Evolutionary conservation across 1,140 invertebrate species (phyloP).

Genomic region (Sweltsa coloradensis): DNA sequence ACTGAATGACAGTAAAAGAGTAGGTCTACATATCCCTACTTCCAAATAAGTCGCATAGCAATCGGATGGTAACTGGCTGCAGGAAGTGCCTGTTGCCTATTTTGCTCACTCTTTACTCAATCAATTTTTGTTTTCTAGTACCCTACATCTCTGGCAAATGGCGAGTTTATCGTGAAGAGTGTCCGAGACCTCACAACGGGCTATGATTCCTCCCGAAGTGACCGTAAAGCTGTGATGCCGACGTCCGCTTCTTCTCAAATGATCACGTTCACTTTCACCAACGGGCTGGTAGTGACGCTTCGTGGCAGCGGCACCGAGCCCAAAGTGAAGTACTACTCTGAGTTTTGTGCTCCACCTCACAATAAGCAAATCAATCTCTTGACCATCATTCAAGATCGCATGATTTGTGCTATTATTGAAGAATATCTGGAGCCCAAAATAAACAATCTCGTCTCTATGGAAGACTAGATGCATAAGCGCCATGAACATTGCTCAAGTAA

Average conservation of each 20-base stretch:
- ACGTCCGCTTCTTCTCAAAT: conserved; percentile 68
- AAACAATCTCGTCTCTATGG: too few species aligned
- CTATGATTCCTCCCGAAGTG: conserved; percentile 61
- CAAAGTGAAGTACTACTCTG: conserved; percentile 96
- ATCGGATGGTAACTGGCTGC: too few species aligned
- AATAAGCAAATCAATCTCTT: conserved; percentile 51
- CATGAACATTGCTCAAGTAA: too few species aligned
- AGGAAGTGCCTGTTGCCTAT: too few species aligned
- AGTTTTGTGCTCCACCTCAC: conserved; percentile 60
- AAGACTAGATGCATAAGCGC: too few species aligned
- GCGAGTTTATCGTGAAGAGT: conserved; percentile 55
- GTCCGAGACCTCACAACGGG: conserved; percentile 85
- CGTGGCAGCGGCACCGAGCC: conserved; percentile 98
- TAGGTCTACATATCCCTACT: too few species aligned
- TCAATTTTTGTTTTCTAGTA: conserved; percentile 49
- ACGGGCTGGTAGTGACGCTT: conserved; percentile 76
- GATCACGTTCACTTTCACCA: conserved; percentile 91
- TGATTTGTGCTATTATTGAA: too few species aligned
- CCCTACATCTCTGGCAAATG: conserved; percentile 52
- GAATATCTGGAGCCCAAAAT: too few species aligned
- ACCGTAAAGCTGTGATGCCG: conserved; percentile 65
- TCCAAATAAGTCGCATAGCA: too few species aligned
- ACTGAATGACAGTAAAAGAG: too few species aligned
- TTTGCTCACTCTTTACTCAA: conserved; percentile 4
- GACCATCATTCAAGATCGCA: too few species aligned